A percentile compares a stretch with the other conserved stretches of the same genome.
Conservation (phyloP, 2,113 vertebrate species). For the Opisthocomus hoazin region DNA sequence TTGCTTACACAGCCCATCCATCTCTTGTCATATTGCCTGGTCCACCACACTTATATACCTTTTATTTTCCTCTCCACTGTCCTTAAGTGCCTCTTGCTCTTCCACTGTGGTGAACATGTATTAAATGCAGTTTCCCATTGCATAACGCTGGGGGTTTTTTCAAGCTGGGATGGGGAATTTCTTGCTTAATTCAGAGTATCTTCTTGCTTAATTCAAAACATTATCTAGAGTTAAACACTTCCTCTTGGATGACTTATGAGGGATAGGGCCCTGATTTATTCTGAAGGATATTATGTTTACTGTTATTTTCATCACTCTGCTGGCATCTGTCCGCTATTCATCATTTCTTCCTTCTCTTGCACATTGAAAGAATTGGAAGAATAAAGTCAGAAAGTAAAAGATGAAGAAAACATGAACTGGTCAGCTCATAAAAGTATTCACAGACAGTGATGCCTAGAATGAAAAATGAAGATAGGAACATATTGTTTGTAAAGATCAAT, state of each 20-base stretch:
- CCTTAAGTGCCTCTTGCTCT: background rate
- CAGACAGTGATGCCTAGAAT: background rate
- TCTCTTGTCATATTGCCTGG: background rate
- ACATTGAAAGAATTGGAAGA: background rate
- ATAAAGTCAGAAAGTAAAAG: background rate
- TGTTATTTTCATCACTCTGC: background rate
- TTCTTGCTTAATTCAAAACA: background rate
- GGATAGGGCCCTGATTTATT: background rate
- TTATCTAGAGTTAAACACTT: background rate
- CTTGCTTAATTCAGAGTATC: background rate
- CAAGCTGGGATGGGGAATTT: background rate
- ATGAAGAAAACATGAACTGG: background rate
- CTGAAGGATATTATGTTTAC: background rate
- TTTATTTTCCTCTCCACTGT: constrained; percentile 31
- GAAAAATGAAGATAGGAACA: background rate
- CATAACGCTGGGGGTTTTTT: background rate
- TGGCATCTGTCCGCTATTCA: background rate
- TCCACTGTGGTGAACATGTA: background rate
- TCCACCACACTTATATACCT: background rate
- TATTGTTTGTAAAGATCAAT: background rate
- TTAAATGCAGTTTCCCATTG: background rate
- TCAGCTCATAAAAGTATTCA: background rate
- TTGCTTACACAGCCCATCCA: background rate
- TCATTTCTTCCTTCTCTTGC: background rate
- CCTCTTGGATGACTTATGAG: background rate